These are phyloP conservation scores for Grallaria varia DNA, from an alignment of 2,113 vertebrate species.

Conservation along the genomic window DNA sequence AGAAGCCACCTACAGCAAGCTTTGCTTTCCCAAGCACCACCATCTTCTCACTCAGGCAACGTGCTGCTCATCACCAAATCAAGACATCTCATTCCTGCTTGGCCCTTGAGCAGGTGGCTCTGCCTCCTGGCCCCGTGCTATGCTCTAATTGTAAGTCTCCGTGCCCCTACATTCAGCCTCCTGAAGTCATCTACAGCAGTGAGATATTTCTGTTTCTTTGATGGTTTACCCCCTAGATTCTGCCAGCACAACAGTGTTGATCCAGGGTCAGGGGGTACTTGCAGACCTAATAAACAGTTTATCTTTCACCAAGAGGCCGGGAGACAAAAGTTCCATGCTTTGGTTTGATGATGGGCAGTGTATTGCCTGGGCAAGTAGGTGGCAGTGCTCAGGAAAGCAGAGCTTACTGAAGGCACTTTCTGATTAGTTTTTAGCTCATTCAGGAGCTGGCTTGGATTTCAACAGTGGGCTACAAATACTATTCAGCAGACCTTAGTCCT, in stretches of 20 bases:
- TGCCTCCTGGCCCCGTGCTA: not conserved
- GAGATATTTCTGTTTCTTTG: not conserved
- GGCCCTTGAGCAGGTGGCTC: not conserved
- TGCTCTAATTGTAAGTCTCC: not conserved
- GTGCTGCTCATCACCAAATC: not conserved
- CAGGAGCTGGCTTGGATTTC: not conserved
- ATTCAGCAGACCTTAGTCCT: not conserved
- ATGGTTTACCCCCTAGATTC: not conserved
- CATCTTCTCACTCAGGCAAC: fast-evolving
- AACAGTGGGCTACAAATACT: not conserved
- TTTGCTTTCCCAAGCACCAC: not conserved
- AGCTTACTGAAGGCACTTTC: not conserved
- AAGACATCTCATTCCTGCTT: not conserved
- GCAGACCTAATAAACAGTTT: not conserved
- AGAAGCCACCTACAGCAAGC: not conserved
- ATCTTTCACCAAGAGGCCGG: not conserved
- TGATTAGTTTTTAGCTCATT: not conserved
- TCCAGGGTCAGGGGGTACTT: not conserved
- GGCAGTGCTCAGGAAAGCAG: not conserved
- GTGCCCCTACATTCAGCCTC: fast-evolving
- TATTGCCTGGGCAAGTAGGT: not conserved
- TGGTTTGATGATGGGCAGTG: not conserved
- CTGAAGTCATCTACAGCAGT: not conserved
- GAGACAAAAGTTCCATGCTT: not conserved
- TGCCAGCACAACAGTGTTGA: not conserved